phyloP scores from a whole-genome alignment of 2,797 vertebrate genomes.

The Helarctos malayanus region DNA sequence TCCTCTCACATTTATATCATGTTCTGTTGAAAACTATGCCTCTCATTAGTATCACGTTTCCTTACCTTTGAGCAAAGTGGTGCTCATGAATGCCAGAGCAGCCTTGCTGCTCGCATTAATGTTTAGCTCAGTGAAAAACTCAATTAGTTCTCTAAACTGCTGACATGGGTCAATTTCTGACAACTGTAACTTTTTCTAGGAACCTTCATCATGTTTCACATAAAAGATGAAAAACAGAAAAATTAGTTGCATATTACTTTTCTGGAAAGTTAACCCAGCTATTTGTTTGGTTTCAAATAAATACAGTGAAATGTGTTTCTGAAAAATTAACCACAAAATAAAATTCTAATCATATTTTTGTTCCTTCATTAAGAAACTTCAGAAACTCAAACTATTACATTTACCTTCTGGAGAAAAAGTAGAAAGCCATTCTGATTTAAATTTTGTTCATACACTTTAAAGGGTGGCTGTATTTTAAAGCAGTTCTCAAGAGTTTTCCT shows the following conservation, averaged over 20 bases:
- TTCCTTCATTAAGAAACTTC: slow-evolving; percentile 19
- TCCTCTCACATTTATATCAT: neutral
- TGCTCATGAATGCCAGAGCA: neutral
- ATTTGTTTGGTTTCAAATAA: neutral
- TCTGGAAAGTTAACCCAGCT: neutral
- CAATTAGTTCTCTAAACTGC: neutral
- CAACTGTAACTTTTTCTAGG: neutral
- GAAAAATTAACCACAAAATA: slow-evolving; percentile 38
- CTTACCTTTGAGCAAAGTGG: slow-evolving; percentile 22
- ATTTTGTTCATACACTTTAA: slow-evolving; percentile 8
- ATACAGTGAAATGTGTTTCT: neutral
- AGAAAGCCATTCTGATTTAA: slow-evolving; percentile 19
- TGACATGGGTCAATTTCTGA: neutral
- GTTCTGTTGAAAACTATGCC: slow-evolving; percentile 5
- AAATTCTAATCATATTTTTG: slow-evolving; percentile 43
- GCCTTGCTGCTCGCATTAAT: neutral
- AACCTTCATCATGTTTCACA: slow-evolving; percentile 25
- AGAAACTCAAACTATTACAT: slow-evolving; percentile 19
- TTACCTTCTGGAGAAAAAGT: slow-evolving; percentile 36
- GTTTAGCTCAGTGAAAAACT: slow-evolving; percentile 13
- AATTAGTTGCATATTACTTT: neutral
- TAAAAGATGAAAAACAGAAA: slow-evolving; percentile 31
- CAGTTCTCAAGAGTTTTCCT: neutral
- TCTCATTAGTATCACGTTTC: slow-evolving; percentile 7
- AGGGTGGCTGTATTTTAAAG: slow-evolving; percentile 57